Conservation (phyloP, 2,113 vertebrate species). For the Puma concolor region DNA sequence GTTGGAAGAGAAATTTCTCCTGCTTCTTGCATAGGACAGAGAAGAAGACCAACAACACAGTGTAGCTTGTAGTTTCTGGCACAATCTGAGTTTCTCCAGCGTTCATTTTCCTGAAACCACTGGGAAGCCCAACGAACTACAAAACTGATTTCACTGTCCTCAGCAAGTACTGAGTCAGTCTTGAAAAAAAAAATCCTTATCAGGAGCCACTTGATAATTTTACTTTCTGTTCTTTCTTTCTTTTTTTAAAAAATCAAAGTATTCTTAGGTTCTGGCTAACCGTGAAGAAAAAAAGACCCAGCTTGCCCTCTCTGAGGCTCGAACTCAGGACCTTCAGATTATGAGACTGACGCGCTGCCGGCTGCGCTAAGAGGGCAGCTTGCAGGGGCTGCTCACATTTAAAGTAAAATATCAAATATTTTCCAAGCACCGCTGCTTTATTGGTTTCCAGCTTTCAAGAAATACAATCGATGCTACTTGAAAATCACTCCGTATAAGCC, state of each 20-base stretch:
- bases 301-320: background rate
- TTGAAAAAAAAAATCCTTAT: background rate
- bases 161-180: rapidly evolving
- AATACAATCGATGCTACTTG: background rate
- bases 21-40: background rate
- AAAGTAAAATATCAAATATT: background rate
- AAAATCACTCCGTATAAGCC: background rate
- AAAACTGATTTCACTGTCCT: background rate
- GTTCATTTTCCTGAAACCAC: background rate
- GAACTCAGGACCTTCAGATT: slow-evolving; percentile 58
- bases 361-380: background rate
- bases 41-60: background rate
- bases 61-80: background rate
- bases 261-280: rapidly evolving
- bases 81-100: background rate
- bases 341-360: slow-evolving; percentile 41
- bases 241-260: background rate
- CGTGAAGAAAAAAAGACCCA: rapidly evolving
- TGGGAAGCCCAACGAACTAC: background rate
- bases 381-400: rapidly evolving
- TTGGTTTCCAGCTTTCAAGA: background rate
- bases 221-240: background rate
- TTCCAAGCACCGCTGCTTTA: rapidly evolving
- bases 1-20: background rate
- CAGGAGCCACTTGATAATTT: rapidly evolving